phyloP scores from a whole-genome alignment of 1,140 invertebrate genomes.

The Monochamus saltuarius region DNA sequence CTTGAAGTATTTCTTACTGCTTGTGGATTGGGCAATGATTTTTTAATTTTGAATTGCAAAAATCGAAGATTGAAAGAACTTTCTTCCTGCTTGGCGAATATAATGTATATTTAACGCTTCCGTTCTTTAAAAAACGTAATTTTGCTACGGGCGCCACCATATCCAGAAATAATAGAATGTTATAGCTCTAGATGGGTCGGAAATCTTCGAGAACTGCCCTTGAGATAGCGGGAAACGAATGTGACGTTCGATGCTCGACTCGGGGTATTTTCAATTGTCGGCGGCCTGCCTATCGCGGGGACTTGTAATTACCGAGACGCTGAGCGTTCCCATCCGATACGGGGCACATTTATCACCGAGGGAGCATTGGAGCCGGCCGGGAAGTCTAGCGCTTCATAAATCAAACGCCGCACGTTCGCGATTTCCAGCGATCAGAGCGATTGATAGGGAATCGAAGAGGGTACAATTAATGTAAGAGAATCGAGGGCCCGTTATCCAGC shows the following conservation, averaged over 20 bases:
- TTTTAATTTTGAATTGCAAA: too few species aligned
- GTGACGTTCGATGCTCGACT: slow-evolving; percentile 27
- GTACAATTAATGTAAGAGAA: too few species aligned
- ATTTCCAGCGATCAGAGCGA: not conserved
- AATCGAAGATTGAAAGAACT: too few species aligned
- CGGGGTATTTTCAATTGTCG: slow-evolving; percentile 31
- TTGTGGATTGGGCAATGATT: too few species aligned
- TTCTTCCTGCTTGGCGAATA: too few species aligned
- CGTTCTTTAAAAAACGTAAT: too few species aligned
- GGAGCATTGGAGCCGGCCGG: slow-evolving; percentile 16
- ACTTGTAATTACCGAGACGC: slow-evolving; percentile 36
- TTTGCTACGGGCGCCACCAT: too few species aligned
- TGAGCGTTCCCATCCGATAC: slow-evolving; percentile 32
- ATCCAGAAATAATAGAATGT: too few species aligned
- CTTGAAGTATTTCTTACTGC: too few species aligned
- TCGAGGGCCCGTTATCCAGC: too few species aligned
- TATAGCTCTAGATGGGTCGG: too few species aligned
- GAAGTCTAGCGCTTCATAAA: slow-evolving; percentile 31
- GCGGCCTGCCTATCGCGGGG: slow-evolving; percentile 33
- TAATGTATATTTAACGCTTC: too few species aligned
- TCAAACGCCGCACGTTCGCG: slow-evolving; percentile 25
- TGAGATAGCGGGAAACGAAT: slow-evolving; percentile 21
- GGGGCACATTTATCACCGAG: slow-evolving; percentile 30
- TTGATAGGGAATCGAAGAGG: not conserved
- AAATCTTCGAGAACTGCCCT: not conserved